Evolutionary conservation across 2,888 invertebrate species (phyloP).

Genomic region (Eupithecia exiguata): DNA sequence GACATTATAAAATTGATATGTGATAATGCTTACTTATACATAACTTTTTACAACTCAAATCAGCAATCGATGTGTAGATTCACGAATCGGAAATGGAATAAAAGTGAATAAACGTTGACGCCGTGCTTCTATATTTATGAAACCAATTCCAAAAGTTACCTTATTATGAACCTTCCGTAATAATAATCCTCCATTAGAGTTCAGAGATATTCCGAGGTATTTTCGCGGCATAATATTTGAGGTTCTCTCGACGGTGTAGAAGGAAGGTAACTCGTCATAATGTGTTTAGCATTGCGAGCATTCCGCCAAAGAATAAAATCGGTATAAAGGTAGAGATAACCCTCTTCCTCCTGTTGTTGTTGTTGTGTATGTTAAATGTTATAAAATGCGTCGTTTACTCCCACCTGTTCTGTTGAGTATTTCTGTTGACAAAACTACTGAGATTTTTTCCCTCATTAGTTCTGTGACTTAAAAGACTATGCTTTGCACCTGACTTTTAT

Average conservation of each 20-base stretch:
- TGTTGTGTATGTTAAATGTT: too few relatives aligned
- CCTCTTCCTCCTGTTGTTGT: too few relatives aligned
- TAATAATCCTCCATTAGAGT: constrained; percentile 16
- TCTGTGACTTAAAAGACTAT: too few relatives aligned
- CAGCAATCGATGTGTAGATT: background rate
- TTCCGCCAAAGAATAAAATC: constrained; percentile 59
- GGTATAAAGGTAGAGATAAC: background rate
- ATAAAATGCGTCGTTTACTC: too few relatives aligned
- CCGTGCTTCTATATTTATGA: background rate
- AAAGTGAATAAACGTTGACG: background rate
- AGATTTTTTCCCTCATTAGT: too few relatives aligned
- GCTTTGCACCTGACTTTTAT: too few relatives aligned
- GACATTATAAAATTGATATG: too few relatives aligned
- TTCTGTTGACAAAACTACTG: too few relatives aligned
- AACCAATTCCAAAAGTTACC: background rate
- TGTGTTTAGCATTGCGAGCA: constrained; percentile 66
- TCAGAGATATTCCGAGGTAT: constrained; percentile 56
- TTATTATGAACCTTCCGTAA: background rate
- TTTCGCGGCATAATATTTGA: constrained; percentile 60
- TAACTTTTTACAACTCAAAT: background rate
- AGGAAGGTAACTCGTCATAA: constrained; percentile 68
- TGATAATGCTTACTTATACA: too few relatives aligned
- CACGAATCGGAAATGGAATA: background rate
- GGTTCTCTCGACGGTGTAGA: constrained; percentile 54
- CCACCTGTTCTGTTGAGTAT: too few relatives aligned